Evolutionary conservation across 2,797 vertebrate genomes (phyloP).

Genomic region (Ptychadena robeensis): DNA sequence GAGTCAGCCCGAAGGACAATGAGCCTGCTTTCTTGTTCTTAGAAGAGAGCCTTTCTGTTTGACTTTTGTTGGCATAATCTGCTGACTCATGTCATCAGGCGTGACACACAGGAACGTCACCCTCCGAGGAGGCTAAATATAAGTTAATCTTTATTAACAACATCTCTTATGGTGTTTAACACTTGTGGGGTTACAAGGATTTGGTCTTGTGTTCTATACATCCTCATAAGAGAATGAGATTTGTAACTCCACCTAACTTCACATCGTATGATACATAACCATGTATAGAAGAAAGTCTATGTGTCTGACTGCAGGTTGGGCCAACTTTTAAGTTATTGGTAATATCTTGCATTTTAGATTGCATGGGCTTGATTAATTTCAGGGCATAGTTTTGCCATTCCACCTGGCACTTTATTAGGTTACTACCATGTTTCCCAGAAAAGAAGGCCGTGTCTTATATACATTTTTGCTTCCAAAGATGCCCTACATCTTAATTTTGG

Average conservation of each 20-base stretch:
- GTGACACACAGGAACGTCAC: accelerated
- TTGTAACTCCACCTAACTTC: neutral
- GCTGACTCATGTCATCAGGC: constrained; percentile 47
- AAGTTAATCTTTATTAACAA: constrained; percentile 18
- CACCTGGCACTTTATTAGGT: too few relatives aligned
- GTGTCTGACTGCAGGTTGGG: too few relatives aligned
- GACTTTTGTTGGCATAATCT: constrained; percentile 23
- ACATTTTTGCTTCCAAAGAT: too few relatives aligned
- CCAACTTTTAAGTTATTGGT: too few relatives aligned
- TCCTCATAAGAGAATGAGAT: neutral
- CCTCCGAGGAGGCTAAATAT: neutral
- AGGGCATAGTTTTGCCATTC: too few relatives aligned
- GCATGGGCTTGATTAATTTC: too few relatives aligned
- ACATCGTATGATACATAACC: neutral
- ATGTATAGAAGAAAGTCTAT: neutral
- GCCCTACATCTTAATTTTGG: too few relatives aligned
- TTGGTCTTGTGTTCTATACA: neutral
- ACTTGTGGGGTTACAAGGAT: neutral
- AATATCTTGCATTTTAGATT: too few relatives aligned
- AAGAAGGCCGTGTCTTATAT: too few relatives aligned
- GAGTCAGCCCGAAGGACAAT: constrained; percentile 34
- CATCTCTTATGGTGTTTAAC: neutral
- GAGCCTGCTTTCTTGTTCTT: constrained; percentile 19
- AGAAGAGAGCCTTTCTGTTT: constrained; percentile 7
- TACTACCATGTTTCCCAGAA: too few relatives aligned